Base-by-base conservation (phyloP, 1,140 invertebrate species). In the Drosophila athabasca region DNA sequence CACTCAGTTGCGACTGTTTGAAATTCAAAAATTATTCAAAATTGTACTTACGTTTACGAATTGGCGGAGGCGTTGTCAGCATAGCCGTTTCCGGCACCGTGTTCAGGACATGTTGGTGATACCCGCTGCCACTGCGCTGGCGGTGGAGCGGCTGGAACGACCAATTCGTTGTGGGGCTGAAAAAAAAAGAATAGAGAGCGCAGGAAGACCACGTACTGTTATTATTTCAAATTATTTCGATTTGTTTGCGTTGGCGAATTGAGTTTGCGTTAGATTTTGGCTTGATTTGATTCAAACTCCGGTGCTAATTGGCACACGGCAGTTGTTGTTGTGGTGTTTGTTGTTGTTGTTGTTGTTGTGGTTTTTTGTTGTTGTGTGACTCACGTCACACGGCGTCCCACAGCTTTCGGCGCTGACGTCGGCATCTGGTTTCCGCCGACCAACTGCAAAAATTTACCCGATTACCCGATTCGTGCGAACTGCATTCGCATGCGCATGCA, bases 251-350 rank as follows among this genome's bases (percentile, higher is more conserved):
- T 58, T 49, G 35, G 29, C 26, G 31, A 31, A 51, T 62, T 44
- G 26, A 53, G 55, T 65, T 76, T 80, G 67, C 58, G 64, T 85
- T 85, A 85, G 77, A 87, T 82, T 85, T 87, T 51, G 66, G 67
- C 66, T 84, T 79, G 83, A 88, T 87, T 88, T 88, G 83, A 88
- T 83, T 77, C 67, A 70, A 76, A 75, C 66, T 69, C 54, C 82
- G 82, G 82, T 88, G 82, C 57, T 87, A 87, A 87, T 87, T 87
- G 78, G 44, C 59, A 60, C 64, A 70, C 76, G 65, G 62, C 78
- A 44, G 66, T 79, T 84, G 72, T 72, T 79, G 71, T 39, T 39
- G 11, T 39, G 8, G 1, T 50, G 17, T 55, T 73, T 68, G 54
- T 59, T 70, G 51, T 74, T 74, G 58, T 50, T 67, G 65, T 74